Percentiles rank a stretch among this genome's conserved stretches.
Evolutionary conservation across 2,113 vertebrate species (phyloP).

Genomic region (Pedionomus torquatus): DNA sequence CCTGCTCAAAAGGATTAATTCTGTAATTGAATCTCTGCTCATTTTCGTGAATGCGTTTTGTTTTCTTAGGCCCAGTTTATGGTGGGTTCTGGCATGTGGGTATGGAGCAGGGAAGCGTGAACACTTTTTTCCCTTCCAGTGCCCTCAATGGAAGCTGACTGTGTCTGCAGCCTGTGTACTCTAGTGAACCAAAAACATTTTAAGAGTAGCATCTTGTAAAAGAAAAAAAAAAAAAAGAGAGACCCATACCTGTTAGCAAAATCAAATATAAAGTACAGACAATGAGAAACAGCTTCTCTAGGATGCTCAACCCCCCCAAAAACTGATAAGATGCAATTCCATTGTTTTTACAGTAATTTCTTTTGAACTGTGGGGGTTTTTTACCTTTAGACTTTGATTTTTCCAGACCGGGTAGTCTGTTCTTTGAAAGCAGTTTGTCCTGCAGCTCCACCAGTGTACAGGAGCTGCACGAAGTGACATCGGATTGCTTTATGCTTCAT

Average conservation of each 20-base stretch:
- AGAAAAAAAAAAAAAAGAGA: not conserved
- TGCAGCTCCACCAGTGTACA: not conserved
- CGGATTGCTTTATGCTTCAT: not conserved
- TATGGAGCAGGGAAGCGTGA: not conserved
- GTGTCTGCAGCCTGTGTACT: not conserved
- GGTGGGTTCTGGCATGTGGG: not conserved
- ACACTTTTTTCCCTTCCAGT: not conserved
- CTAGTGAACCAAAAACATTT: not conserved
- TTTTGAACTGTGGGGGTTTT: not conserved
- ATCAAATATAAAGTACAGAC: not conserved
- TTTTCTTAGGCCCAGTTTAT: not conserved
- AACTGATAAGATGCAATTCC: not conserved
- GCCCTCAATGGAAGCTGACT: not conserved
- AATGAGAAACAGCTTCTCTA: not conserved
- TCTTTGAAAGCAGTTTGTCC: not conserved
- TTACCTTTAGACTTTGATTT: not conserved
- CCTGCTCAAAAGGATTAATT: constrained; percentile 52
- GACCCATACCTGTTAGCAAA: not conserved
- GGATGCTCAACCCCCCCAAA: not conserved
- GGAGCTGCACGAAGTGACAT: not conserved
- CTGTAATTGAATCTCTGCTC: constrained; percentile 53
- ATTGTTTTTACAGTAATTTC: not conserved
- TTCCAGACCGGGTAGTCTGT: not conserved
- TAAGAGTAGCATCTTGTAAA: not conserved
- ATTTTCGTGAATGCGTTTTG: constrained; percentile 10